Evolutionary conservation across 2,888 invertebrate species (phyloP).

Genomic region (Acleris sparsana): DNA sequence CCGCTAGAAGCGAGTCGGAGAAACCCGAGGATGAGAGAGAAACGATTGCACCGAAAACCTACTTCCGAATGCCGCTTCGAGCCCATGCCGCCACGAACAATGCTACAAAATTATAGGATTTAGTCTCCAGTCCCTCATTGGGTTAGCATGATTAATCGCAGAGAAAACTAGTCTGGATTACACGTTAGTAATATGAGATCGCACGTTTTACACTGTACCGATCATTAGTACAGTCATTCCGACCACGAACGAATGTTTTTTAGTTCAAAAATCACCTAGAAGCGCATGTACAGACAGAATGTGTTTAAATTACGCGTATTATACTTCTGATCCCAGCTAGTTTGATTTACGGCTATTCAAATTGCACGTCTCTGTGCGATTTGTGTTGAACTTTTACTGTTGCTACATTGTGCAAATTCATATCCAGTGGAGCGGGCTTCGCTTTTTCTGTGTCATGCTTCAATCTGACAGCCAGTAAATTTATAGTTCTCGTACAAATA

Average conservation of each 20-base stretch:
- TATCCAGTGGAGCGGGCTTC: conserved; percentile 4
- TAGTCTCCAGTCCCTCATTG: conserved; percentile 69
- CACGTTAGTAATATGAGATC: conserved; percentile 65
- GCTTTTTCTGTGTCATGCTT: conserved; percentile 1
- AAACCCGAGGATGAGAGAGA: conserved; percentile 62
- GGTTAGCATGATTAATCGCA: conserved; percentile 76
- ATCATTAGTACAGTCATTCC: conserved; percentile 65
- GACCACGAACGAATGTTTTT: conserved; percentile 62
- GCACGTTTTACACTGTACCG: conserved; percentile 65
- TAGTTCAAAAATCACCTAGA: conserved; percentile 56
- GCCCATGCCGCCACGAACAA: conserved; percentile 66
- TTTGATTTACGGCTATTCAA: conserved; percentile 55
- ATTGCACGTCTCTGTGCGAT: conserved; percentile 56
- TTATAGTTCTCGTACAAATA: conserved; percentile 31
- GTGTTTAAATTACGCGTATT: conserved; percentile 65
- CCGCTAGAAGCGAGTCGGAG: conserved; percentile 42
- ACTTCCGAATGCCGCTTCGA: conserved; percentile 65
- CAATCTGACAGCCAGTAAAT: conserved; percentile 28
- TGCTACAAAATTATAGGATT: conserved; percentile 76
- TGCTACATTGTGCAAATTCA: conserved; percentile 36
- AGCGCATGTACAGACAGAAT: conserved; percentile 53
- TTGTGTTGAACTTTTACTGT: conserved; percentile 46
- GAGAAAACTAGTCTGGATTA: conserved; percentile 71
- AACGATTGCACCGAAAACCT: conserved; percentile 73
- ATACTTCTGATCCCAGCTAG: conserved; percentile 54